A percentile compares a stretch with the other conserved stretches of the same genome.
Conservation (phyloP, 2,113 vertebrate genomes). For the Helogale parvula region DNA sequence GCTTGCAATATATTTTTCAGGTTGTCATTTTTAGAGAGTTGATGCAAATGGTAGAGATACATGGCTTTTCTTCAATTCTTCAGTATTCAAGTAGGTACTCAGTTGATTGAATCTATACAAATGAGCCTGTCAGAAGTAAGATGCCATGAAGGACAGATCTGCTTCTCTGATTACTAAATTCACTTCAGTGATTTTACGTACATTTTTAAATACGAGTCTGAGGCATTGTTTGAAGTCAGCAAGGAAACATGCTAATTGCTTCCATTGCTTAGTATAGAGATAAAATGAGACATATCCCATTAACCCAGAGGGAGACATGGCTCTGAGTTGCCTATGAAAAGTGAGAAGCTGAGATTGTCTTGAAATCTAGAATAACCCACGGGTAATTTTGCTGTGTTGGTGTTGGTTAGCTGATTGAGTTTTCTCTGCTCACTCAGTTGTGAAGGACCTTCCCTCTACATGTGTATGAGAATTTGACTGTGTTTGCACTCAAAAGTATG, state of each 20-base stretch:
- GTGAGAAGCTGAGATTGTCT: background rate
- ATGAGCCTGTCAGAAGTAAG: background rate
- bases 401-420: background rate
- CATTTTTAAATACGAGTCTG: slow-evolving; percentile 29
- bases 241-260: slow-evolving; percentile 5
- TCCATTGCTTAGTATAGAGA: background rate
- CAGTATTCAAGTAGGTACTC: background rate
- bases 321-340: background rate
- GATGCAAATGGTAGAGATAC: background rate
- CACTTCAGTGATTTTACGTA: background rate
- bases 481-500: background rate
- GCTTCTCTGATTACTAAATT: slow-evolving; percentile 39
- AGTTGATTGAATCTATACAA: slow-evolving; percentile 34
- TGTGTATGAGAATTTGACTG: background rate
- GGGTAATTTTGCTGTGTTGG: background rate
- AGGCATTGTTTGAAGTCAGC: slow-evolving; percentile 16
- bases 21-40: background rate
- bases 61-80: background rate
- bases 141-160: background rate
- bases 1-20: slow-evolving; percentile 13
- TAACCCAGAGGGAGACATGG: background rate
- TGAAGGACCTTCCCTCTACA: background rate
- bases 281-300: background rate
- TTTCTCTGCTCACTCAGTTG: background rate
- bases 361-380: background rate